Evolutionary conservation across 2,797 vertebrate species (phyloP).

Genomic region (Telmatherina bonti): DNA sequence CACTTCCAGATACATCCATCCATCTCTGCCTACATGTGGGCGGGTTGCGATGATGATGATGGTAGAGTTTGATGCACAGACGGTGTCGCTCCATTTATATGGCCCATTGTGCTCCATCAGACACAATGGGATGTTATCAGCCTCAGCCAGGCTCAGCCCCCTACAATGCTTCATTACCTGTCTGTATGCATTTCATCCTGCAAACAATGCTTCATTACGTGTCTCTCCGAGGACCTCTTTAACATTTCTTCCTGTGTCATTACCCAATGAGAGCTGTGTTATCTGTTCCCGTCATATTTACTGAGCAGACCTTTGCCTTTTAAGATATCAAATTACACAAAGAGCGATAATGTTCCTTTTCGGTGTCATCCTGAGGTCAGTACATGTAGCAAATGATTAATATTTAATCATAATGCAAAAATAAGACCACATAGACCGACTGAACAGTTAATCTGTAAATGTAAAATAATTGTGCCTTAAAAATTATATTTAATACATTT

Average conservation of each 20-base stretch:
- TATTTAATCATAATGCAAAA: constrained; percentile 17
- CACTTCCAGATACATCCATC: constrained; percentile 44
- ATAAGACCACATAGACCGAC: not conserved
- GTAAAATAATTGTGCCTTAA: not conserved
- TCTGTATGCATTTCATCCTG: constrained; percentile 33
- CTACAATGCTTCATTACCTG: constrained; percentile 79
- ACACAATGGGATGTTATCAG: constrained; percentile 79
- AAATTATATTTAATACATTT: too few relatives aligned
- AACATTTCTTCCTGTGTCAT: constrained; percentile 70
- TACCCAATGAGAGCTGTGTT: constrained; percentile 61
- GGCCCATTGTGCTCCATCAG: constrained; percentile 78
- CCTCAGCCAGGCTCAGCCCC: constrained; percentile 72
- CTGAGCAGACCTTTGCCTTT: constrained; percentile 54
- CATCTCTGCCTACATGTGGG: constrained; percentile 23
- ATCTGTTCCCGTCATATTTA: constrained; percentile 74
- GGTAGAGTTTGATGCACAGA: constrained; percentile 42
- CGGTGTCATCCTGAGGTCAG: constrained; percentile 12
- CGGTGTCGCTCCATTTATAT: constrained; percentile 64
- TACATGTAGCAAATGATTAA: constrained; percentile 23
- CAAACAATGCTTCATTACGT: constrained; percentile 75
- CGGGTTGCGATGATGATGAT: constrained; percentile 26
- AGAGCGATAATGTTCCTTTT: constrained; percentile 10
- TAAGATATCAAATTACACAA: constrained; percentile 11
- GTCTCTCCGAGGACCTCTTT: constrained; percentile 60
- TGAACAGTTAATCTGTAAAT: not conserved